A percentile compares a stretch with the other conserved stretches of the same genome.
Conservation (phyloP, 2,888 invertebrate genomes). For the Polymixis flavicincta region DNA sequence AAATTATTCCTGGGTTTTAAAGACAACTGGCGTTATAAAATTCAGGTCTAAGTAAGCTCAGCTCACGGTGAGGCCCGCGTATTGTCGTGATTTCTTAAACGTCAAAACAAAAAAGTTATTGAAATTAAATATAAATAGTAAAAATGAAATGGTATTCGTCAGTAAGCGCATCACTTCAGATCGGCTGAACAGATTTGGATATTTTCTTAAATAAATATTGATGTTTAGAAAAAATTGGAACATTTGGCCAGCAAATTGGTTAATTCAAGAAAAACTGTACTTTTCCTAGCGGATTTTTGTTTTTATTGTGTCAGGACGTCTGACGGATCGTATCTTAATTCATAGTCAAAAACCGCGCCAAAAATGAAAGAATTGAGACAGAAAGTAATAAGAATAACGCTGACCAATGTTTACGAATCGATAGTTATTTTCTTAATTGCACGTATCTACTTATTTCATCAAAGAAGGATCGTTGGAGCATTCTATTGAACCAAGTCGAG, state of each 20-base stretch:
- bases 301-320: background rate
- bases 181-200: no score
- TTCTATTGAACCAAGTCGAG: background rate
- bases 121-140: no score
- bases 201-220: background rate
- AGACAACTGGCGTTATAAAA: background rate
- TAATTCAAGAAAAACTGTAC: background rate
- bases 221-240: background rate
- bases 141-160: no score
- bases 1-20: background rate
- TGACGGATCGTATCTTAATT: no score
- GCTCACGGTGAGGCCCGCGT: no score
- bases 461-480: no score
- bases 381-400: background rate
- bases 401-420: background rate
- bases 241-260: background rate
- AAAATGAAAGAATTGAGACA: background rate
- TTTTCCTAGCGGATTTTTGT: no score
- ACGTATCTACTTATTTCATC: background rate
- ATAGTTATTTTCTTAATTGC: background rate
- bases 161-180: no score
- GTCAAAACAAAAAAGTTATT: no score
- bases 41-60: background rate
- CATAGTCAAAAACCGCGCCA: background rate
- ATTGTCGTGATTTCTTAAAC: no score